Evolutionary conservation across 2,797 vertebrate genomes (phyloP), one percentile per base, ranked within the genome.

Genomic region (Trachops cirrhosus): DNA sequence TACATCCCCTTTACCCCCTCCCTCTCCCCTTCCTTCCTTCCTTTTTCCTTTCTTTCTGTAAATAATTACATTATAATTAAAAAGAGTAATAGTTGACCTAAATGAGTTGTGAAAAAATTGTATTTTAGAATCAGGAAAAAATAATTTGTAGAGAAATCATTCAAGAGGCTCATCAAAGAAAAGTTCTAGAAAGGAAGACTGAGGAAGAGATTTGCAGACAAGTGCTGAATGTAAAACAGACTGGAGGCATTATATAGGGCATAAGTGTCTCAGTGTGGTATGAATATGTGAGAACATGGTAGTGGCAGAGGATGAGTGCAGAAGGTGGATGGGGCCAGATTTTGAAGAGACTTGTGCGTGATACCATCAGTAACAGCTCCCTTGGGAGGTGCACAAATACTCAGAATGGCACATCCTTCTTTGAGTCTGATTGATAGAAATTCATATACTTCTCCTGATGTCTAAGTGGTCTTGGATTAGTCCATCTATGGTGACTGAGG

Each of bases 41-140:
- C 39, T 24, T 44, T 57, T 80, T 14, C 39, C 54, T 68, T 77
- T 22, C 54, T 78, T 82, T 37, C 6, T 54, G 26, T 48, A 68
- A 75, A 41, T 24, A 93, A 71, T 88, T 77, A 71, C 68, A 77
- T 74, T 46, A 41, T 37, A 46, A 2, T 86, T 74, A 73, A 85
- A 70, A 62, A 95, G 86, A 90, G n/a, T 82, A n/a, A 86, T 24
- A 29, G 3, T 7, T 32, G 64, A 82, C 34, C 87, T 89, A 91
- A 87, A 22, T 74, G 26, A 48, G 62, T 52, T 78, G 34, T 77
- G 37, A 84, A 62, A 91, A 26, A 70, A 34, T 9, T 29, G 52
- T 22, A 14, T 12, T 52, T 79, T 68, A 50, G 32, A 44, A 84
- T 62, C 67, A 89, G 52, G 75, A 89, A 93, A 82, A n/a, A 84